Evolutionary conservation across 2,888 invertebrate genomes (phyloP), one percentile per base, ranked within the genome.

Genomic region (Ametastegia equiseti): DNA sequence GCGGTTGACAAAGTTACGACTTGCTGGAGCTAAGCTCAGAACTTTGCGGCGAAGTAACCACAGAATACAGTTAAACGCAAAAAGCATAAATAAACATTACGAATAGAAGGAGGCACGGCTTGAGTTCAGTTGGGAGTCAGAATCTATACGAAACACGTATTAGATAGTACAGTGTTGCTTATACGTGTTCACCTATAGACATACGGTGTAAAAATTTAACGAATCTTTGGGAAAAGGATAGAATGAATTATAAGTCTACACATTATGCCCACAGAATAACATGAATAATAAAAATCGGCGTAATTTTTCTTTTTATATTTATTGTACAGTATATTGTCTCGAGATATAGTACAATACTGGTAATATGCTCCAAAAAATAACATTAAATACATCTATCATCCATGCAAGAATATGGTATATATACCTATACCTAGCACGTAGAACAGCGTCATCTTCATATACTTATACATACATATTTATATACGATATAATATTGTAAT

Each of bases 1-100:
- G 81, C 81, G 81, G 81, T 81, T 65, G 81, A 73, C 81, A 77
- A 81, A 81, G 81, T 81, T 81, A 81, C 81, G 77, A 81, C 75
- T 39, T 77, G 78, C 78, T 78, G 63, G 27, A 77, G 81, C 81
- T 60, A 63, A 75, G 81, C 77, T 57, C 60, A 60, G 65, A 73
- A 63, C 77, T 77, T n/a, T 73, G 77, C 77, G 50, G 77, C 77
- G 36, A 77, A 33, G 81, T 87, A 83, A 89, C 88, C 88, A 85
- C 88, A 86, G 86, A 87, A 87, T 87, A 88, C 88, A 88, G 87
- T 88, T 88, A 88, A 86, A 84, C 85, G 86, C 86, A 86, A 88
- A 84, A 83, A 88, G 87, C 85, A 87, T 87, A 87, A 87, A 87
- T 87, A 84, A 86, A 87, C 84, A 85, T 78, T 78, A 78, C 60